Evolutionary conservation across 1,140 invertebrate genomes (phyloP).

Genomic region (Solen grandis): DNA sequence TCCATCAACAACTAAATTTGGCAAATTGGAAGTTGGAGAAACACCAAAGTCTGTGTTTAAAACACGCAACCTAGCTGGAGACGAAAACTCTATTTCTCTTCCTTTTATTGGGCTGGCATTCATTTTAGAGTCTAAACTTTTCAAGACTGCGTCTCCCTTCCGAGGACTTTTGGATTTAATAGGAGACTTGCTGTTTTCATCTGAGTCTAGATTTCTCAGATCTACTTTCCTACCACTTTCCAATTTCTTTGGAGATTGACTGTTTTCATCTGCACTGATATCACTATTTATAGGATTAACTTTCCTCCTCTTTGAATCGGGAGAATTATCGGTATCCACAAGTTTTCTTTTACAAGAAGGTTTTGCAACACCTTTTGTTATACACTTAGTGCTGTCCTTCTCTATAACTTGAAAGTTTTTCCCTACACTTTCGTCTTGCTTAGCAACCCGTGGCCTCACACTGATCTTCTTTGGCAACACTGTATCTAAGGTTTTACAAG

Average conservation of each 20-base stretch:
- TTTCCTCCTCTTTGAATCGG: conserved; percentile 11
- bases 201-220: background rate
- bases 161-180: background rate
- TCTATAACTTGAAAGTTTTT: background rate
- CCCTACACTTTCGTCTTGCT: background rate
- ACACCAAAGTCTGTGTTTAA: background rate
- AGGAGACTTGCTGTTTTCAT: conserved; percentile 7
- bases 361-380: background rate
- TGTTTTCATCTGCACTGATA: conserved; percentile 1
- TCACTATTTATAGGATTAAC: no score
- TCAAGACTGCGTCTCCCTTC: background rate
- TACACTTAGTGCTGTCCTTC: background rate
- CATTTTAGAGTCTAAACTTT: conserved; percentile 18
- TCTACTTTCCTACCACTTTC: background rate
- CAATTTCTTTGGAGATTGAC: no score
- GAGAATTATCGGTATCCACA: conserved; percentile 19
- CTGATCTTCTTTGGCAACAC: background rate
- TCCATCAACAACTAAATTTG: conserved; percentile 47
- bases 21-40: conserved; percentile 49
- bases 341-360: conserved; percentile 49
- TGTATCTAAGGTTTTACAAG: background rate
- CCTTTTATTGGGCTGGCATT: conserved; percentile 25
- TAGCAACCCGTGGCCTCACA: background rate
- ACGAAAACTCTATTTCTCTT: background rate
- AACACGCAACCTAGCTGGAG: conserved; percentile 11